phyloP scores from a whole-genome alignment of 1,140 invertebrate genomes.

The Anagrus nilaparvatae region DNA sequence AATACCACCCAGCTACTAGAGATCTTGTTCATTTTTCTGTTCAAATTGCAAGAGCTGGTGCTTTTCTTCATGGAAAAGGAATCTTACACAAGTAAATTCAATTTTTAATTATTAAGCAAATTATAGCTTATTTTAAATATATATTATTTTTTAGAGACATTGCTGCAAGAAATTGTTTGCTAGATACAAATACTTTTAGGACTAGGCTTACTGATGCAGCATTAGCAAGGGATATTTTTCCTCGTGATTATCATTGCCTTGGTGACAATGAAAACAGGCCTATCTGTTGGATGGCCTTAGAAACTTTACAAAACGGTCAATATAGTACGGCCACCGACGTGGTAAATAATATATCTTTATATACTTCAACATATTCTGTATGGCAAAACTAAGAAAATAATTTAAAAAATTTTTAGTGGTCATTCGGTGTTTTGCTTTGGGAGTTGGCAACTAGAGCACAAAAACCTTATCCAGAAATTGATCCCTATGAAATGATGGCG shows the following conservation, averaged over 20 bases:
- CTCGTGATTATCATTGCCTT: conserved; percentile 88
- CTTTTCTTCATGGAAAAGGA: conserved; percentile 80
- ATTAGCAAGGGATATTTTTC: conserved; percentile 83
- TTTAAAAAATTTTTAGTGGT: conserved; percentile 60
- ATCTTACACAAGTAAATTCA: conserved; percentile 59
- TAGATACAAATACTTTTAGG: conserved; percentile 53
- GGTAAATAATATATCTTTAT: conserved; percentile 48
- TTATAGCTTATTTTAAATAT: too few species aligned
- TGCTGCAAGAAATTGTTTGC: conserved; percentile 82
- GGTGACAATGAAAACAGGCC: conserved; percentile 91
- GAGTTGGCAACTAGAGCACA: conserved; percentile 84
- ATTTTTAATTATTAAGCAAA: too few species aligned
- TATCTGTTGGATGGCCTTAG: conserved; percentile 92
- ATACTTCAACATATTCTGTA: too few species aligned
- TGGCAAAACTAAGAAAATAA: conserved; percentile 11
- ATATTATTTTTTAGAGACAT: conserved; percentile 54
- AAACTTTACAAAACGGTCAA: conserved; percentile 69
- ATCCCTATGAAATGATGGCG: conserved; percentile 81
- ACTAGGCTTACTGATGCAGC: conserved; percentile 85
- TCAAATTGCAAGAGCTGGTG: conserved; percentile 75
- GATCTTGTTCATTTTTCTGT: conserved; percentile 85
- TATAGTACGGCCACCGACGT: conserved; percentile 76
- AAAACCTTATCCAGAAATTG: conserved; percentile 79
- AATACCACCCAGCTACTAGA: conserved; percentile 60
- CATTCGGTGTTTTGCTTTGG: conserved; percentile 89